Evolutionary conservation across 2,113 vertebrate species (phyloP).

Genomic region (Brienomyrus brachyistius): DNA sequence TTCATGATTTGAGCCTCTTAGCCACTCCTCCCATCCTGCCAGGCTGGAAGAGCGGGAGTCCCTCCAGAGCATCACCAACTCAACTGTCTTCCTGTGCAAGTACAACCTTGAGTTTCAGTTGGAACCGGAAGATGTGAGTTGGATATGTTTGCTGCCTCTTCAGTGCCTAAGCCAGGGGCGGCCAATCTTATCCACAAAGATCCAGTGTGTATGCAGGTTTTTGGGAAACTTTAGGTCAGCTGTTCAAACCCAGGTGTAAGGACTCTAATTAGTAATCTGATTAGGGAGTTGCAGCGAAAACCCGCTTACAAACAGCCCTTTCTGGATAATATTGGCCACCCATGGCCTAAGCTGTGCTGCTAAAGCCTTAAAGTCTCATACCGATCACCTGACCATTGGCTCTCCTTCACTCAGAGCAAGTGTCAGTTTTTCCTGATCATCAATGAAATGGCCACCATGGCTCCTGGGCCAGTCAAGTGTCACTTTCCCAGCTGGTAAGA

Average conservation of each 20-base stretch:
- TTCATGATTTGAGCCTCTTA: background rate
- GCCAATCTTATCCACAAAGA: too few relatives aligned
- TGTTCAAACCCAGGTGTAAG: too few relatives aligned
- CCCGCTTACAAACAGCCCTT: too few relatives aligned
- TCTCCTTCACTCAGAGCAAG: background rate
- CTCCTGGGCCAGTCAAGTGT: background rate
- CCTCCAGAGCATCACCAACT: background rate
- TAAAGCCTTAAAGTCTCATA: background rate
- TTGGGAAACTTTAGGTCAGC: too few relatives aligned
- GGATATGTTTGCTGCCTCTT: background rate
- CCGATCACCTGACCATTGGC: background rate
- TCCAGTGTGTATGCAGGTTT: too few relatives aligned
- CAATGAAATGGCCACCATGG: background rate
- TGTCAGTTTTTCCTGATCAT: constrained; percentile 10
- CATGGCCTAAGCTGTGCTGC: background rate
- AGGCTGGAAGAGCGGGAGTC: constrained; percentile 9
- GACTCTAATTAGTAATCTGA: too few relatives aligned
- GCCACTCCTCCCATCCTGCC: background rate
- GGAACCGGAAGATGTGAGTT: background rate
- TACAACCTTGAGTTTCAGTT: constrained; percentile 12
- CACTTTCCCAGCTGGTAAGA: constrained; percentile 17
- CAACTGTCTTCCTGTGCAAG: background rate
- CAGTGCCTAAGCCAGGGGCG: background rate
- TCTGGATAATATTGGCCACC: too few relatives aligned
- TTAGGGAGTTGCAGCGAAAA: too few relatives aligned